Percentiles rank a stretch among this genome's conserved stretches.
These are phyloP conservation scores for Epinotia brunnichana DNA, from an alignment of 2,888 invertebrate genomes.

Conservation along the genomic window DNA sequence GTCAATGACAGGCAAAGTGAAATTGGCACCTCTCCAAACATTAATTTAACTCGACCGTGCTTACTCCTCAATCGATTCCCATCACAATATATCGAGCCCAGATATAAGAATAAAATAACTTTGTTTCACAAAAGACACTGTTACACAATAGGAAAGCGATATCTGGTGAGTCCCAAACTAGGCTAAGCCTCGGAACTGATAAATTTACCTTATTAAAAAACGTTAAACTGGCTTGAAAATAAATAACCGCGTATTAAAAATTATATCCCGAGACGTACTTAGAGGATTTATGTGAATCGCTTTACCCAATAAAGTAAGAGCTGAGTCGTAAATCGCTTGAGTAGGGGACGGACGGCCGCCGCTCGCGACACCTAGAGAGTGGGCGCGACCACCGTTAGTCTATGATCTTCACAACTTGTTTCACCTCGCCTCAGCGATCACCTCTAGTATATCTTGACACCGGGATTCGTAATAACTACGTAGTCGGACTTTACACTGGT, in stretches of 20 bases:
- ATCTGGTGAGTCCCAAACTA: too few species aligned
- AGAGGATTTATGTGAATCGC: constrained; percentile 78
- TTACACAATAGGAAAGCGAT: too few species aligned
- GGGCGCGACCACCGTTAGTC: constrained; percentile 77
- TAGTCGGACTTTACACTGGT: background rate
- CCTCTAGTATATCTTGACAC: background rate
- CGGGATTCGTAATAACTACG: too few species aligned
- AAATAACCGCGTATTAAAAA: constrained; percentile 45
- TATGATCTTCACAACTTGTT: background rate
- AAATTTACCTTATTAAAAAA: constrained; percentile 37
- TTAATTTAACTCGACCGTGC: background rate
- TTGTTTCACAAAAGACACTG: too few species aligned
- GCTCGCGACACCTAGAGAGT: constrained; percentile 78
- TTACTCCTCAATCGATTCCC: constrained; percentile 24
- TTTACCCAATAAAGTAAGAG: constrained; percentile 79
- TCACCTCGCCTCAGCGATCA: background rate
- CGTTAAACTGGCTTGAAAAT: constrained; percentile 22
- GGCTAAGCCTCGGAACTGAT: too few species aligned
- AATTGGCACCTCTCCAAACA: background rate
- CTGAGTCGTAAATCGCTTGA: constrained; percentile 77
- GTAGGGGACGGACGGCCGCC: constrained; percentile 67
- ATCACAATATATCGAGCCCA: constrained; percentile 4
- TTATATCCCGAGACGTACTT: constrained; percentile 50
- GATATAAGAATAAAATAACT: too few species aligned
- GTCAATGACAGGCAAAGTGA: background rate